phyloP scores from a whole-genome alignment of 2,113 vertebrate genomes.

The Tetrax tetrax region DNA sequence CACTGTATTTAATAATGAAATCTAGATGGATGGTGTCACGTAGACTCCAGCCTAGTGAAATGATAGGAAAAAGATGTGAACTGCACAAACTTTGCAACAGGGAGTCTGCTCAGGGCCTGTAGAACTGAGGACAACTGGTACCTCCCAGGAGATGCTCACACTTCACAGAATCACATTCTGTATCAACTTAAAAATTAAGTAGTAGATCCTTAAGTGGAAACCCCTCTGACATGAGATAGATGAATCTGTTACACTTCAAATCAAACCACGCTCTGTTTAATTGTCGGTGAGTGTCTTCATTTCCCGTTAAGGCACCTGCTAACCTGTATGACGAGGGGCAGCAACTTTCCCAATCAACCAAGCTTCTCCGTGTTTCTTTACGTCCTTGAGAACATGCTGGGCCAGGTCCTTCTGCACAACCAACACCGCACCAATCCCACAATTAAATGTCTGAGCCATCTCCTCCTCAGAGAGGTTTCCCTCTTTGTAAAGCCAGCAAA shows the following conservation, averaged over 20 bases:
- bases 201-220: neutral
- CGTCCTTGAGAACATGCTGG: conserved; percentile 77
- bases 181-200: neutral
- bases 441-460: conserved; percentile 85
- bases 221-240: neutral
- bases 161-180: neutral
- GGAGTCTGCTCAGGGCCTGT: neutral
- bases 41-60: neutral
- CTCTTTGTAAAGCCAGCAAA: conserved; percentile 85
- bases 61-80: neutral
- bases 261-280: neutral
- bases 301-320: neutral
- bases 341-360: conserved; percentile 86
- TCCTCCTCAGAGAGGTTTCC: conserved; percentile 84
- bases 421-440: conserved; percentile 85
- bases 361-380: conserved; percentile 80
- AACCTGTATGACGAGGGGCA: conserved; percentile 74
- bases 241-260: neutral
- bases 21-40: neutral
- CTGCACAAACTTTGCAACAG: neutral
- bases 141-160: neutral
- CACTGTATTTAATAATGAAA: neutral
- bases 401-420: conserved; percentile 78
- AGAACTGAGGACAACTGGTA: neutral
- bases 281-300: neutral